A percentile compares a stretch with the other conserved stretches of the same genome.
phyloP scores from a whole-genome alignment of 2,113 vertebrate species.

The Vireo altiloquus region DNA sequence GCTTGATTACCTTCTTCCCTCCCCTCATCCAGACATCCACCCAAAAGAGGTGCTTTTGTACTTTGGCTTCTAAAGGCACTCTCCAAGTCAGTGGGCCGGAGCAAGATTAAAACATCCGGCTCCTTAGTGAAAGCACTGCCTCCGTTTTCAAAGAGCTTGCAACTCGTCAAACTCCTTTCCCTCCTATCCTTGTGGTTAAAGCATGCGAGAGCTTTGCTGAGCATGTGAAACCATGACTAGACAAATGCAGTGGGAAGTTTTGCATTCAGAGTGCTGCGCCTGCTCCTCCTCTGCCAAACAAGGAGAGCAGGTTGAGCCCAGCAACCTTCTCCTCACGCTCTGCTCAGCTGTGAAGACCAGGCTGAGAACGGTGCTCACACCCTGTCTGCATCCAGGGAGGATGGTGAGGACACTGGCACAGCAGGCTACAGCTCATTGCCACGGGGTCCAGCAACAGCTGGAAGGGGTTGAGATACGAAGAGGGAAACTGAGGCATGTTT shows the following conservation, averaged over 20 bases:
- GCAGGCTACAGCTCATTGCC: neutral
- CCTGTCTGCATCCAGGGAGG: neutral
- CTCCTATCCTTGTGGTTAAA: conserved; percentile 37
- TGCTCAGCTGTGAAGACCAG: neutral
- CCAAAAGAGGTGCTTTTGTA: neutral
- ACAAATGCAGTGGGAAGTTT: conserved; percentile 38
- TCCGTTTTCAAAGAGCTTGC: neutral
- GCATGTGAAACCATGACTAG: conserved; percentile 59
- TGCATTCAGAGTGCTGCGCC: neutral
- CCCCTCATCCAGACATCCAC: neutral
- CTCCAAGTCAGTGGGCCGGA: neutral
- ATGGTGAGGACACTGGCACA: neutral
- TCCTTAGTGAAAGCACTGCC: neutral
- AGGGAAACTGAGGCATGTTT: neutral
- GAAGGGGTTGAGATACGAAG: neutral
- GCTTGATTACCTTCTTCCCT: neutral
- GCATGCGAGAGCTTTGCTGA: conserved; percentile 40
- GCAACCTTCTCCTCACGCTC: neutral
- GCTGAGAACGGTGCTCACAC: rapidly evolving
- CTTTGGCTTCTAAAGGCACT: neutral
- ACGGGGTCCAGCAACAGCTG: neutral
- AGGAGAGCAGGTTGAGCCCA: conserved; percentile 40
- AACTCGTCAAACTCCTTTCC: conserved; percentile 25
- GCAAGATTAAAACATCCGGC: neutral
- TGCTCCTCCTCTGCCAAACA: conserved; percentile 1